Evolutionary conservation across 2,113 vertebrate species (phyloP).

Genomic region (Erythrocebus patas): DNA sequence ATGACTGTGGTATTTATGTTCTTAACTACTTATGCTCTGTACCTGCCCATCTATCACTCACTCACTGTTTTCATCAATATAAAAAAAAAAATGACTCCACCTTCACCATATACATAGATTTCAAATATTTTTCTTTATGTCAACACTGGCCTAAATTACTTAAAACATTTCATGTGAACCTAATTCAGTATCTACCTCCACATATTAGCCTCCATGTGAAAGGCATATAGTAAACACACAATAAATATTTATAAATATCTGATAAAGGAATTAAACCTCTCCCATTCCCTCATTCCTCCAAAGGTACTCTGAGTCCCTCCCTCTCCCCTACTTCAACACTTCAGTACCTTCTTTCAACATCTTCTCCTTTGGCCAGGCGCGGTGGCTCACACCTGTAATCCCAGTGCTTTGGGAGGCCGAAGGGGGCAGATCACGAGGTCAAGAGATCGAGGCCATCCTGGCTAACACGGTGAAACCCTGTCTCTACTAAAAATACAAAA

Average conservation of each 20-base stretch:
- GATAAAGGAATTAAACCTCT: not conserved
- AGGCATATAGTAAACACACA: not conserved
- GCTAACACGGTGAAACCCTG: too few relatives aligned
- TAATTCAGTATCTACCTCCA: slow-evolving; percentile 12
- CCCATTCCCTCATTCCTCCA: not conserved
- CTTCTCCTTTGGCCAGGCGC: not conserved
- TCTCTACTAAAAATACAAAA: too few relatives aligned
- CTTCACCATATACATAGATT: slow-evolving; percentile 12
- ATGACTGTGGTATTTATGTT: not conserved
- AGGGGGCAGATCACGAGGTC: too few relatives aligned
- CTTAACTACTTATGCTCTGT: not conserved
- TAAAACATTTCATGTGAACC: not conserved
- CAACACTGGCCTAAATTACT: not conserved
- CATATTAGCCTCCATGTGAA: not conserved
- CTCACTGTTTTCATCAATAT: slow-evolving; percentile 27
- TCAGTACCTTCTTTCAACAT: not conserved
- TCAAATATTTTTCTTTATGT: slow-evolving; percentile 35
- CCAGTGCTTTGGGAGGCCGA: too few relatives aligned
- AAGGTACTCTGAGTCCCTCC: not conserved
- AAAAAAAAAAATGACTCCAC: slow-evolving; percentile 41
- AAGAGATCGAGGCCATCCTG: too few relatives aligned
- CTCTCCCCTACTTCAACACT: not conserved
- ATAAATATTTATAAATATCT: not conserved
- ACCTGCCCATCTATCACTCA: not conserved
- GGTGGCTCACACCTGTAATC: too few relatives aligned